These are phyloP conservation scores for Merodon equestris DNA, from an alignment of 2,888 invertebrate species.

Conservation along the genomic window DNA sequence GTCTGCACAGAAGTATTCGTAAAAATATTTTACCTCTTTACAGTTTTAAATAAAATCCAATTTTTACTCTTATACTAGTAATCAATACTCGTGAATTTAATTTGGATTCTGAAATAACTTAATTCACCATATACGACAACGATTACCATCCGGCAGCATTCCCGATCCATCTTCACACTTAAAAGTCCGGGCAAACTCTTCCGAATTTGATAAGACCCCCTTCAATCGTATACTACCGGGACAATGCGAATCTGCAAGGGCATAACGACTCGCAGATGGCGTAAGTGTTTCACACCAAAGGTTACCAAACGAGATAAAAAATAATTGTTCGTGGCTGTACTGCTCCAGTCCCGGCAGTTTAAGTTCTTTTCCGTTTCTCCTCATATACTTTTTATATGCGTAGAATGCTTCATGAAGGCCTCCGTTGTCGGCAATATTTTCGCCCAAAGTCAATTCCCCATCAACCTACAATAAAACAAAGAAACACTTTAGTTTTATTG, in stretches of 20 bases:
- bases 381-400: slow-evolving; percentile 83
- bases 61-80: not conserved
- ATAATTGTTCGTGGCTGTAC: slow-evolving; percentile 86
- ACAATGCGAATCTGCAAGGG: slow-evolving; percentile 86
- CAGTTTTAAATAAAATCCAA: not conserved
- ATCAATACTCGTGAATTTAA: not conserved
- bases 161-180: slow-evolving; percentile 80
- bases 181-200: slow-evolving; percentile 85
- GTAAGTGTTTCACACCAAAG: slow-evolving; percentile 91
- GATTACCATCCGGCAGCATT: slow-evolving; percentile 80
- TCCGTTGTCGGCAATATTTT: slow-evolving; percentile 92
- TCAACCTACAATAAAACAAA: slow-evolving; percentile 81
- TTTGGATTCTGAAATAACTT: not conserved
- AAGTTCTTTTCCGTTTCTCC: slow-evolving; percentile 82
- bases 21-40: too few relatives aligned
- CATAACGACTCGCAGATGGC: slow-evolving; percentile 82
- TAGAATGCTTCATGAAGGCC: slow-evolving; percentile 86
- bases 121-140: slow-evolving; percentile 81
- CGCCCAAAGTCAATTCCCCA: slow-evolving; percentile 87
- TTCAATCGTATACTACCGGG: slow-evolving; percentile 85
- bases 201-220: slow-evolving; percentile 86
- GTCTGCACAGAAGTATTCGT: too few relatives aligned
- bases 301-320: slow-evolving; percentile 90
- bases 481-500: not conserved
- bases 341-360: slow-evolving; percentile 86